Evolutionary conservation across 2,113 vertebrate species (phyloP).

Genomic region (Cercopithecus mona): DNA sequence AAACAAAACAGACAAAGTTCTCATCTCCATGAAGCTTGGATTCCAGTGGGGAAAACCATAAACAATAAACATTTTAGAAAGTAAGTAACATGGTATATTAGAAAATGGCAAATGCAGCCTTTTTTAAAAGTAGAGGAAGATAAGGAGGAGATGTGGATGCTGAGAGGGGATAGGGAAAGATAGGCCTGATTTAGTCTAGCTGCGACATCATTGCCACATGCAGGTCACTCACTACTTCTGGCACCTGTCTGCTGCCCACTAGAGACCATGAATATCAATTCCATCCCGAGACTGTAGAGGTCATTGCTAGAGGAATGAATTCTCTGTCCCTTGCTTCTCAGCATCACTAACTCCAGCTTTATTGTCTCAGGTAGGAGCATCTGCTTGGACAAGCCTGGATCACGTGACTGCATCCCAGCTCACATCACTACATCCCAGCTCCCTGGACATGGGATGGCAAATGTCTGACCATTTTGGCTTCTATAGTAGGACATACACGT

Average conservation of each 20-base stretch:
- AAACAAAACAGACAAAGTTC: background rate
- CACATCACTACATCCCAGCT: background rate
- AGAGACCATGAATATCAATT: background rate
- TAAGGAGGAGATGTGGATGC: rapidly evolving
- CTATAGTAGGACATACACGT: background rate
- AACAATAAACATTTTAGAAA: background rate
- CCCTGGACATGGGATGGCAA: background rate
- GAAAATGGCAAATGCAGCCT: background rate
- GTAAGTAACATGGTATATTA: background rate
- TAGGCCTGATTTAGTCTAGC: background rate
- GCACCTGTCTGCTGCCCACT: too few relatives aligned
- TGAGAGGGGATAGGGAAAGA: too few relatives aligned
- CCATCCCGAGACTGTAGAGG: background rate
- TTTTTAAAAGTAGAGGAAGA: background rate
- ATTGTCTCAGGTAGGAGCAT: background rate
- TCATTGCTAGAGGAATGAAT: background rate
- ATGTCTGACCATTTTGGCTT: background rate
- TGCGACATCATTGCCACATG: rapidly evolving
- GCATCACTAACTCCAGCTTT: background rate
- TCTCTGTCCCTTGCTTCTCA: background rate
- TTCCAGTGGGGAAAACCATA: background rate
- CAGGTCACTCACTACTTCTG: background rate
- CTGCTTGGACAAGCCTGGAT: background rate
- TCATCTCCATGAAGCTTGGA: background rate
- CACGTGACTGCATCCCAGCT: background rate